These are phyloP conservation scores for Rostratula benghalensis DNA, from an alignment of 2,113 vertebrate species.

Conservation along the genomic window DNA sequence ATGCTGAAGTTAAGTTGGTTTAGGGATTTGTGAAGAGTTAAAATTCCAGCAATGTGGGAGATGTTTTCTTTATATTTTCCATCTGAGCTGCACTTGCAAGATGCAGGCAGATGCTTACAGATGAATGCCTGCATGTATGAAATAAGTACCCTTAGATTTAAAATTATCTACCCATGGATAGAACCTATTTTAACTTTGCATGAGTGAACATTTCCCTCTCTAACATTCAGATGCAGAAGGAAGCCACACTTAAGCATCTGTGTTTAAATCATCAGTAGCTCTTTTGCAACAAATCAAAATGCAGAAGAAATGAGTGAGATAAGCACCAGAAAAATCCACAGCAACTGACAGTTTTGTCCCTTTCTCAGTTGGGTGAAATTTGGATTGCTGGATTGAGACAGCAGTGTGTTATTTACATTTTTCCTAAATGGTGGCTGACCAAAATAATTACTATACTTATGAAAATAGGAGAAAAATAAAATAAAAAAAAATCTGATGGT, in stretches of 20 bases:
- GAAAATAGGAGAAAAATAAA: background rate
- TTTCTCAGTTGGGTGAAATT: background rate
- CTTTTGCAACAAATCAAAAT: conserved; percentile 4
- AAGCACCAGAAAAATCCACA: conserved; percentile 19
- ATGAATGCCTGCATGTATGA: background rate
- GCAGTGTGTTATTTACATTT: background rate
- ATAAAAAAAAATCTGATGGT: background rate
- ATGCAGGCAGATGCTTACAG: background rate
- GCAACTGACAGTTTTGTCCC: background rate
- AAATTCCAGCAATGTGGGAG: background rate
- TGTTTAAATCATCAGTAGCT: background rate
- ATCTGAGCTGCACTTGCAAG: background rate
- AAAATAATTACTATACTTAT: background rate
- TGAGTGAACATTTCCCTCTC: background rate
- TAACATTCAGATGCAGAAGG: background rate
- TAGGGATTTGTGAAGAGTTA: background rate
- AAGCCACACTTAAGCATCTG: background rate
- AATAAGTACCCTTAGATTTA: background rate
- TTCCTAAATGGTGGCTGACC: background rate
- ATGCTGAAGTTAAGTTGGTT: background rate
- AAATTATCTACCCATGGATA: background rate
- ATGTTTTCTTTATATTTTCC: background rate
- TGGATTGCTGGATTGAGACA: background rate
- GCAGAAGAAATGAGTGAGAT: background rate
- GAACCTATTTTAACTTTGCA: background rate